Evolutionary conservation across 2,113 vertebrate species (phyloP).

Genomic region (Festucalex cinctus): DNA sequence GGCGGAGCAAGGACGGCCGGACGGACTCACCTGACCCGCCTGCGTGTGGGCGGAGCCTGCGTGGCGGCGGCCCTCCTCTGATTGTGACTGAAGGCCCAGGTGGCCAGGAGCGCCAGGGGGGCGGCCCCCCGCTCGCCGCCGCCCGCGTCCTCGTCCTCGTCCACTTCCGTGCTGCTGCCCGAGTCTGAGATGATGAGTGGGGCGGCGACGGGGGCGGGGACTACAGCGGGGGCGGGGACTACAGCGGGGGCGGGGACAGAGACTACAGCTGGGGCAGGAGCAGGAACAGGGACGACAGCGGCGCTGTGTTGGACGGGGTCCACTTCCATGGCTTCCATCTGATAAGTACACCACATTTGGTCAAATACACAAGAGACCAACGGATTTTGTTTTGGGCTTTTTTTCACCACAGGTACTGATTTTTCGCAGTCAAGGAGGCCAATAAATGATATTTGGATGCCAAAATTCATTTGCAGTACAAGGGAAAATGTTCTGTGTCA

Average conservation of each 20-base stretch:
- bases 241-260: background rate
- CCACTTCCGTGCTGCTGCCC: conserved; percentile 48
- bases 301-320: conserved; percentile 54
- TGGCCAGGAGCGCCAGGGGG: conserved; percentile 39
- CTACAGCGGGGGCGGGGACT: background rate
- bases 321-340: conserved; percentile 86
- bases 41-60: conserved; percentile 1
- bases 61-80: conserved; percentile 33
- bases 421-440: too few relatives aligned
- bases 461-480: too few relatives aligned
- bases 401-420: too few relatives aligned
- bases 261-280: background rate
- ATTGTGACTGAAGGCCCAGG: conserved; percentile 67
- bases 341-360: background rate
- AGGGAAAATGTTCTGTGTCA: too few relatives aligned
- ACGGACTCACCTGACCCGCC: conserved; percentile 53
- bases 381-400: too few relatives aligned
- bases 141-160: conserved; percentile 33
- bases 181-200: conserved; percentile 42
- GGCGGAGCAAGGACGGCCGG: too few relatives aligned
- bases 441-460: too few relatives aligned
- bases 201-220: background rate
- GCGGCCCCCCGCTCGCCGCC: background rate
- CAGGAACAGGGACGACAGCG: background rate
- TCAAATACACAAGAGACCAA: background rate